Percentiles rank a stretch among this genome's conserved stretches.
These are phyloP conservation scores for Tetramorium parvispinum DNA, from an alignment of 1,140 invertebrate genomes.

Conservation along the genomic window DNA sequence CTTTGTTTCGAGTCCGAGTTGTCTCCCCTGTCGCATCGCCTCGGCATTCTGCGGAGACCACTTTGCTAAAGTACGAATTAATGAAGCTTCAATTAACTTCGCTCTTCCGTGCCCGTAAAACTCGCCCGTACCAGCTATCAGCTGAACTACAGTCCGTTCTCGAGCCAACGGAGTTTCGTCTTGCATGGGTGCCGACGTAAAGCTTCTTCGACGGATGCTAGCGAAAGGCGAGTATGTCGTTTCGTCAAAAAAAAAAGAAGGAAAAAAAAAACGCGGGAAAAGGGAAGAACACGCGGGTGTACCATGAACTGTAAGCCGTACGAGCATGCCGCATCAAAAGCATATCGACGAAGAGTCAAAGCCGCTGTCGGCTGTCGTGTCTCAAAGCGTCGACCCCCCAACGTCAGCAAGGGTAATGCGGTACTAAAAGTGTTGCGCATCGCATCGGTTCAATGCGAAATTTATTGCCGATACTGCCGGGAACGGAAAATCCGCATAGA, in stretches of 20 bases:
- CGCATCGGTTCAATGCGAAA: slow-evolving; percentile 60
- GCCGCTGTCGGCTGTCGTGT: not conserved
- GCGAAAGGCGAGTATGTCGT: slow-evolving; percentile 13
- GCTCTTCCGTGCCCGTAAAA: slow-evolving; percentile 29
- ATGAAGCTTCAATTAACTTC: slow-evolving; percentile 62
- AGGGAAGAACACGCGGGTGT: not conserved
- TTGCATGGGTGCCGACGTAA: slow-evolving; percentile 3
- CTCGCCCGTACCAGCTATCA: slow-evolving; percentile 22
- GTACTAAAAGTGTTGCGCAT: slow-evolving; percentile 65
- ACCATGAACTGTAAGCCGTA: not conserved
- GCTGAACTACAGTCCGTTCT: slow-evolving; percentile 15
- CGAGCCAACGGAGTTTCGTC: slow-evolving; percentile 30
- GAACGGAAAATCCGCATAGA: slow-evolving; percentile 50
- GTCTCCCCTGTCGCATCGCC: not conserved
- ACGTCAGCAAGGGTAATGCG: slow-evolving; percentile 45
- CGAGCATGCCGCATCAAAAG: not conserved
- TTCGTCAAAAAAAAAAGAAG: not conserved
- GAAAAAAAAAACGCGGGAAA: not conserved
- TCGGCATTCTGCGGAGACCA: slow-evolving; percentile 45
- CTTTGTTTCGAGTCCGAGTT: slow-evolving; percentile 51
- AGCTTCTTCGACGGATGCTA: not conserved
- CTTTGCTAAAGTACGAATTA: slow-evolving; percentile 60
- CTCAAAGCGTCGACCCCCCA: slow-evolving; percentile 5
- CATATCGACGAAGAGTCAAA: slow-evolving; percentile 26
- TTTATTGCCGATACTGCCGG: slow-evolving; percentile 61